Base-by-base conservation (phyloP, 2,888 invertebrate species). In the Hymenopus coronatus region DNA sequence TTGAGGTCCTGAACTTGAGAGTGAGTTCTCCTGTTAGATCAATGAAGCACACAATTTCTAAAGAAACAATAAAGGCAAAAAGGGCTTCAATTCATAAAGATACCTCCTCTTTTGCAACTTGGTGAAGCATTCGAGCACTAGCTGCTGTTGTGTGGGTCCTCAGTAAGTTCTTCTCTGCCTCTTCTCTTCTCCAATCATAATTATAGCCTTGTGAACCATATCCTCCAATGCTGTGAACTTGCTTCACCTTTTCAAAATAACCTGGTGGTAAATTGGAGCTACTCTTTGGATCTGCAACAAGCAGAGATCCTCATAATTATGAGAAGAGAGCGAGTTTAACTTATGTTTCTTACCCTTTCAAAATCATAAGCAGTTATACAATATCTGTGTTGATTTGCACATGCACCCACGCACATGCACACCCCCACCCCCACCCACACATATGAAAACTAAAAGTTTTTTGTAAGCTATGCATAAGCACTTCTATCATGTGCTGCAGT, bases 101-200 rank as follows among this genome's bases (percentile, higher is more conserved):
- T 84, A 83, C 92, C 97, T 96, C 92, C 97, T 96, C 82, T 82
- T 40, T 82, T 27, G 98, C 99, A 28, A 99, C 93, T 91, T 96
- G 95, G 93, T 98, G 97, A 81, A 99, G 94, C 97, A 99, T 98
- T 88, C 99, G 95, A 0, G 99, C 99, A 93, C 98, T 99, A 6
- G 98, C 98, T 0, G 99, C 99, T 0, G 99, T 99, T 0, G 99
- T 99, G 93, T 99, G 99, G 0, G 99, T 99, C 90, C 99, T 95
- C 33, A 99, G 94, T 7, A 99, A 94, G 94, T 99, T 99, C 93
- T 99, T 99, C 93, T 97, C 96, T 0, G 99, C 98, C 93, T 99
- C 99, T 91, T 97, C 97, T 81, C 97, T 93, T 93, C 98, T 98
- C 99, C 99, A 99, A 89, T 98, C 96, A 93, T 98, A 99, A 46